Evolutionary conservation across 2,888 invertebrate genomes (phyloP).

Genomic region (Drosophila bunnanda): DNA sequence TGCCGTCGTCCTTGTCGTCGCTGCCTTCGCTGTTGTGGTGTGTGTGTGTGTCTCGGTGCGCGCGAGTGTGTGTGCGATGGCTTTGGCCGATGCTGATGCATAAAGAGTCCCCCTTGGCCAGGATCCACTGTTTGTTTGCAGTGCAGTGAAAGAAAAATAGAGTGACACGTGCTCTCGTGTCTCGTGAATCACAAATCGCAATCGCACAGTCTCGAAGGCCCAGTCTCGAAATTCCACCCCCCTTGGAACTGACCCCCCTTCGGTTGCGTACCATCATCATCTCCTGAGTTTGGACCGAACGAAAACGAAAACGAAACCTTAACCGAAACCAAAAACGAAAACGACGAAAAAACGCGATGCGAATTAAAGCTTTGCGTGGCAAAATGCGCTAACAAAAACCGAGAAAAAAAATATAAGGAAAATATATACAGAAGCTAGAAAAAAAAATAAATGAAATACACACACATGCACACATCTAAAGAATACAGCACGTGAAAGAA

Average conservation of each 20-base stretch:
- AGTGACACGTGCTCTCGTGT: conserved; percentile 5
- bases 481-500: conserved; percentile 32
- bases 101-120: conserved; percentile 7
- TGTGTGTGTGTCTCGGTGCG: conserved; percentile 10
- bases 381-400: conserved; percentile 64
- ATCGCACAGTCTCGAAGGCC: not conserved
- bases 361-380: conserved; percentile 81
- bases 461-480: conserved; percentile 12
- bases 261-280: conserved; percentile 4
- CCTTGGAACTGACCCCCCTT: conserved; percentile 12
- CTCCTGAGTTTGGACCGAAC: conserved; percentile 31
- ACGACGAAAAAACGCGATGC: conserved; percentile 68
- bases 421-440: conserved; percentile 24
- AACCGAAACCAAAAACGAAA: conserved; percentile 49
- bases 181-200: not conserved
- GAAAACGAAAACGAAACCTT: conserved; percentile 21
- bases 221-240: conserved; percentile 15
- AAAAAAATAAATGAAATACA: conserved; percentile 40
- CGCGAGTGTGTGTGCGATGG: conserved; percentile 20
- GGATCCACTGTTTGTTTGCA: conserved; percentile 23
- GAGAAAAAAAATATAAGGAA: conserved; percentile 25
- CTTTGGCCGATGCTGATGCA: conserved; percentile 8
- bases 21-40: conserved; percentile 12
- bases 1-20: conserved; percentile 5
- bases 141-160: conserved; percentile 27